A percentile compares a stretch with the other conserved stretches of the same genome.
Conservation (phyloP, 2,888 invertebrate genomes). For the Catocala nupta region DNA sequence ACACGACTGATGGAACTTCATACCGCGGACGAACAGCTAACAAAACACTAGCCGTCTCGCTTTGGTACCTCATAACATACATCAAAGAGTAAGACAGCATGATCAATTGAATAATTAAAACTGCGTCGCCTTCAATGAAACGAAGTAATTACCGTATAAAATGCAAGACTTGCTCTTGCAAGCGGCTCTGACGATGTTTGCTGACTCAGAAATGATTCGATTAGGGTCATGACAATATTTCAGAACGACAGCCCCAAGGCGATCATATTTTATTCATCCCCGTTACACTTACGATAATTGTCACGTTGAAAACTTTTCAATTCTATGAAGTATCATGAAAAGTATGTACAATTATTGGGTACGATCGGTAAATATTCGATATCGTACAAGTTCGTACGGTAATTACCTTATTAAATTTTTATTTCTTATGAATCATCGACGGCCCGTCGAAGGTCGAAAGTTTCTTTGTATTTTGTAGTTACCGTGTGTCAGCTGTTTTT, state of each 20-base stretch:
- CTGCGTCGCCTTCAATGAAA: constrained; percentile 73
- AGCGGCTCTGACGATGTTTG: constrained; percentile 70
- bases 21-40: constrained; percentile 35
- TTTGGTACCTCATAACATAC: constrained; percentile 35
- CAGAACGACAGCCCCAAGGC: constrained; percentile 61
- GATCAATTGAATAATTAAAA: constrained; percentile 79
- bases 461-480: constrained; percentile 21
- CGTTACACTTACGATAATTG: constrained; percentile 69
- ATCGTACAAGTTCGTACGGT: constrained; percentile 46
- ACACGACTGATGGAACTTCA: constrained; percentile 69
- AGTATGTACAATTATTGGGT: constrained; percentile 56
- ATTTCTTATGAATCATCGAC: constrained; percentile 48
- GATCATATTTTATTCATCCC: constrained; percentile 69
- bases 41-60: constrained; percentile 58
- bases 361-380: constrained; percentile 50
- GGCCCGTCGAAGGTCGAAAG: constrained; percentile 14
- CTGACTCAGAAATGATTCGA: constrained; percentile 64
- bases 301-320: constrained; percentile 65
- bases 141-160: constrained; percentile 67
- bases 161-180: constrained; percentile 71
- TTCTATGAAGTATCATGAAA: constrained; percentile 64
- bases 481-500: constrained; percentile 8
- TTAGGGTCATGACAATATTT: constrained; percentile 76
- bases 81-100: constrained; percentile 54
- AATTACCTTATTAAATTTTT: constrained; percentile 57